phyloP scores from a whole-genome alignment of 2,888 invertebrate genomes.

The Hypena proboscidalis region DNA sequence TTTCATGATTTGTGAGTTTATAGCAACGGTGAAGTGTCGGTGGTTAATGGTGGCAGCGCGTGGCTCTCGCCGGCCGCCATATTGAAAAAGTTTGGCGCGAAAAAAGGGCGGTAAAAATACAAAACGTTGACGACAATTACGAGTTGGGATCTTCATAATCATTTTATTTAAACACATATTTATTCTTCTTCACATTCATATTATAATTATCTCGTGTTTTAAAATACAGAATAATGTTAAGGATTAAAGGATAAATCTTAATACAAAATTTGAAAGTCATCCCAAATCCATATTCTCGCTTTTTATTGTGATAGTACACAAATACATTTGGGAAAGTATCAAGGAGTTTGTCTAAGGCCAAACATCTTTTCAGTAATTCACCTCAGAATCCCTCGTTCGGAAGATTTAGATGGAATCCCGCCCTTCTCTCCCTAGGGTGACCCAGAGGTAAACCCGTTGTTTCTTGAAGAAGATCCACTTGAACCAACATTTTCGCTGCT shows the following conservation, averaged over 20 bases:
- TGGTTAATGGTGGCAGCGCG: slow-evolving; percentile 84
- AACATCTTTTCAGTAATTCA: slow-evolving; percentile 77
- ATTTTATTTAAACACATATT: background rate
- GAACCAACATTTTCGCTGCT: slow-evolving; percentile 40
- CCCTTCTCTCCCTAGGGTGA: slow-evolving; percentile 71
- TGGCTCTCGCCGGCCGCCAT: slow-evolving; percentile 80
- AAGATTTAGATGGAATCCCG: slow-evolving; percentile 77
- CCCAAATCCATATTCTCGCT: no score
- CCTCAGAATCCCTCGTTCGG: slow-evolving; percentile 73
- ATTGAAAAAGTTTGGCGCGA: slow-evolving; percentile 84
- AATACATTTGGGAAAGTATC: slow-evolving; percentile 44
- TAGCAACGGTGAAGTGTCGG: slow-evolving; percentile 85
- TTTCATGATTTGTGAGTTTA: slow-evolving; percentile 86
- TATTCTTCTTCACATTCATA: background rate
- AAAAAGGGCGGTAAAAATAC: slow-evolving; percentile 69
- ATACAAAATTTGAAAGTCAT: no score
- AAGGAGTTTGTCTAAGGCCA: slow-evolving; percentile 53
- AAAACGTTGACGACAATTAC: slow-evolving; percentile 48
- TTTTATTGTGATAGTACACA: slow-evolving; percentile 34
- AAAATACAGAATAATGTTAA: slow-evolving; percentile 22
- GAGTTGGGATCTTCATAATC: slow-evolving; percentile 36
- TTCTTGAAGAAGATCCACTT: slow-evolving; percentile 69
- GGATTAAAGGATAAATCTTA: no score
- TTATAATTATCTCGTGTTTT: background rate
- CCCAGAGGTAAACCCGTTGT: slow-evolving; percentile 79